Evolutionary conservation across 2,888 invertebrate species (phyloP).

Genomic region (Hyppa rectilinea): DNA sequence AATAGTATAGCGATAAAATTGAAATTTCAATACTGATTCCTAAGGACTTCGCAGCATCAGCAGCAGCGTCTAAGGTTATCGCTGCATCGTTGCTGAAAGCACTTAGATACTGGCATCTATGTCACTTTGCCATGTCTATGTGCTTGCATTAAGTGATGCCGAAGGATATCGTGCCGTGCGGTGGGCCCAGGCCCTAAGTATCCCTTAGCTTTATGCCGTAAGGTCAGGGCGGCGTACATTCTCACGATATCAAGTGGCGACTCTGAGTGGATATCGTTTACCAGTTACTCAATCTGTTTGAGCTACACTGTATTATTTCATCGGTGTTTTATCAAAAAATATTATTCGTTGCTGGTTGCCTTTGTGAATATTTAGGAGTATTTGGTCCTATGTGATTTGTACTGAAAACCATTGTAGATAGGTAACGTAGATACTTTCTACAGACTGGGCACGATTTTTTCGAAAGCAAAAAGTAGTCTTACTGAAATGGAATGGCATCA

Average conservation of each 20-base stretch:
- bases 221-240: slow-evolving; percentile 64
- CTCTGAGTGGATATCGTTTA: slow-evolving; percentile 72
- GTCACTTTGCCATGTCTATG: too few relatives aligned
- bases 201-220: slow-evolving; percentile 25
- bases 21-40: too few relatives aligned
- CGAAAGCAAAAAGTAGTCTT: not conserved
- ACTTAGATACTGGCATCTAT: too few relatives aligned
- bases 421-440: not conserved
- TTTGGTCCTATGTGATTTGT: not conserved
- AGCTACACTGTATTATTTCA: slow-evolving; percentile 55
- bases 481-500: not conserved
- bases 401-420: not conserved
- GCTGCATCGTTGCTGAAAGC: too few relatives aligned
- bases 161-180: too few relatives aligned
- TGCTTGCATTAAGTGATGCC: too few relatives aligned
- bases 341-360: slow-evolving; percentile 28
- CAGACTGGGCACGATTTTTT: not conserved
- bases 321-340: slow-evolving; percentile 38
- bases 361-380: slow-evolving; percentile 33
- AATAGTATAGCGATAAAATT: too few relatives aligned
- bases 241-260: slow-evolving; percentile 71
- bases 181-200: too few relatives aligned
- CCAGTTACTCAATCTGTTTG: slow-evolving; percentile 65
- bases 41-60: too few relatives aligned
- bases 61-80: too few relatives aligned